A percentile compares a stretch with the other conserved stretches of the same genome.
phyloP scores from a whole-genome alignment of 2,113 vertebrate species.

The Gnathonemus echidnorhynchus region DNA sequence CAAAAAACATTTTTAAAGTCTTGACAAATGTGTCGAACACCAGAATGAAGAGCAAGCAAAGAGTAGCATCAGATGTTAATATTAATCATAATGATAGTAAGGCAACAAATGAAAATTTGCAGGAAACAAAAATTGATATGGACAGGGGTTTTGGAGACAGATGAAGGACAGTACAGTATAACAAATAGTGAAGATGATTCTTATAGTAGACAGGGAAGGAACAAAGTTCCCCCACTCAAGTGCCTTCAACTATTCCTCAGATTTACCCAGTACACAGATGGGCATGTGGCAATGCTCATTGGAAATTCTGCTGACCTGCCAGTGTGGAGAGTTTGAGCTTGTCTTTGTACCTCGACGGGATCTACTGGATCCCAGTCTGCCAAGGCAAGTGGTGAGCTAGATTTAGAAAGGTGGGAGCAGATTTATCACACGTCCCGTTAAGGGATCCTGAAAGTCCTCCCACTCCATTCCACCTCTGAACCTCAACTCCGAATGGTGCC shows the following conservation, averaged over 20 bases:
- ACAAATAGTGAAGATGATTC: not conserved
- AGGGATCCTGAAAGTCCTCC: not conserved
- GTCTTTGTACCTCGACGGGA: not conserved
- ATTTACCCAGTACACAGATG: not conserved
- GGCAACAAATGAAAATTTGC: slow-evolving; percentile 57
- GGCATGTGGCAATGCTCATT: not conserved
- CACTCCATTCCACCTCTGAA: not conserved
- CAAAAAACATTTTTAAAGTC: slow-evolving; percentile 31
- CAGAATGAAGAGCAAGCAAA: slow-evolving; percentile 44
- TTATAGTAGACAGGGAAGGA: slow-evolving; percentile 3
- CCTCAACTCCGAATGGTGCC: not conserved
- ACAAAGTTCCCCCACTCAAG: not conserved
- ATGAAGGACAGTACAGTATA: not conserved
- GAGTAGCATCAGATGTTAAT: slow-evolving; percentile 41
- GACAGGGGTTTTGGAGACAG: not conserved
- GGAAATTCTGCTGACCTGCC: not conserved
- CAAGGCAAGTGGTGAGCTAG: not conserved
- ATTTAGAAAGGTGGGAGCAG: not conserved
- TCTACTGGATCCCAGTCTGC: not conserved
- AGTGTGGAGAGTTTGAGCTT: not conserved
- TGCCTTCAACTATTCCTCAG: not conserved
- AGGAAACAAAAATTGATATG: slow-evolving; percentile 46
- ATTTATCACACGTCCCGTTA: not conserved
- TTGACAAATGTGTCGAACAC: slow-evolving; percentile 29
- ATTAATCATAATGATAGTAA: slow-evolving; percentile 45